These are phyloP conservation scores for Cervus canadensis DNA, from an alignment of 2,113 vertebrate genomes.

Conservation along the genomic window DNA sequence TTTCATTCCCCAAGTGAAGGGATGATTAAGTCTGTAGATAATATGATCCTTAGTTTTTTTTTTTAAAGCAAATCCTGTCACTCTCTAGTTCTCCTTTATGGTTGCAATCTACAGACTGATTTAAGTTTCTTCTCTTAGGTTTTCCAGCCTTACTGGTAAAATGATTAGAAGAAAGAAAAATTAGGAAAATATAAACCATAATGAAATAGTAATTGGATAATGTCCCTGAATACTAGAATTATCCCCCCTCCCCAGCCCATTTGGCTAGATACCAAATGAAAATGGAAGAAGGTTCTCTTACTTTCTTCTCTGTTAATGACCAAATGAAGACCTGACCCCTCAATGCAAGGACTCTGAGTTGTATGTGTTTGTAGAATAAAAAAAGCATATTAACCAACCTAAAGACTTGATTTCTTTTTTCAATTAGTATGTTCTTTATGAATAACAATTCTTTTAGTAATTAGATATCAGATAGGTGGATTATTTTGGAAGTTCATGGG, in stretches of 20 bases:
- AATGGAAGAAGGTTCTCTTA: neutral
- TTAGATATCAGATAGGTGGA: neutral
- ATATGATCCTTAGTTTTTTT: neutral
- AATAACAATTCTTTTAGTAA: neutral
- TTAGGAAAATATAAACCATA: neutral
- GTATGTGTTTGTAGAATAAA: neutral
- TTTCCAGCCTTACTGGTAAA: neutral
- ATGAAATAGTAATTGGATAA: neutral
- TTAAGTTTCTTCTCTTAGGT: neutral
- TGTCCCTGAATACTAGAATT: conserved; percentile 12
- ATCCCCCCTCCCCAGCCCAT: neutral
- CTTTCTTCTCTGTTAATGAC: neutral
- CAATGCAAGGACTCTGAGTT: neutral
- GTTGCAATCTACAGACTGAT: neutral
- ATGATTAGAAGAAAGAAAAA: neutral
- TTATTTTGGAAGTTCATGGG: neutral
- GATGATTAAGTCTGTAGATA: neutral
- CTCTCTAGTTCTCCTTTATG: neutral
- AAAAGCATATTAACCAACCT: neutral
- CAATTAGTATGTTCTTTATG: neutral
- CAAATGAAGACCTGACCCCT: neutral
- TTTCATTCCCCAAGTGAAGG: neutral
- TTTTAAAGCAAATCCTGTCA: neutral
- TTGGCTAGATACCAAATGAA: neutral
- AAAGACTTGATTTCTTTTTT: conserved; percentile 30